Base-by-base conservation (phyloP, 2,113 vertebrate genomes). In the Oreochromis tanganicae region DNA sequence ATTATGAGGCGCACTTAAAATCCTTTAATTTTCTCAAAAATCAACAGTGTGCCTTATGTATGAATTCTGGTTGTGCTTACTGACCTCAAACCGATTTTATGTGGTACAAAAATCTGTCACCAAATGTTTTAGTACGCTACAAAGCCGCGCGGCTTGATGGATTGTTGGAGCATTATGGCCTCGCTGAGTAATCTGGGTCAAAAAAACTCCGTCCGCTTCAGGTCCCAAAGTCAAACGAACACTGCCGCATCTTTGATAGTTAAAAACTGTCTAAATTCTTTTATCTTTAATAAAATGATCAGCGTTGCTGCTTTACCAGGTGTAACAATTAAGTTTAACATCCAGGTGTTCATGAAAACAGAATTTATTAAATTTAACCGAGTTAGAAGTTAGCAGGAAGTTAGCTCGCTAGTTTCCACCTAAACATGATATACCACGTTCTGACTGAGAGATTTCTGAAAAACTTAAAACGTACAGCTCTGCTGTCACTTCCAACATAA, bases 171-270 rank as follows among this genome's bases (percentile, higher is more conserved):
- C 4, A 29, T 29, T 29, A 29, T 29, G 29, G 29, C 55, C 55
- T 57, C 2, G 21, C 21, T 0, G 55, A 57, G 21, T 57, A 57
- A 27, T 57, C 2, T 4, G 21, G 12, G 55, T 57, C 55, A 21
- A 56, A 56, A 56, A 56, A 56, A 24, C 54, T 24, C 21, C 2
- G 2, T 24, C 21, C 0, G 0, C 3, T 24, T 56, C 54, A 13
- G 54, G 54, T 4, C 6, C 55, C 13, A 6, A 56, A 56, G 55
- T 27, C 12, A 0, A 27, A 56, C 2, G 2, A 56, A 27, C 55
- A 56, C 55, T 27, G 55, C 0, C 0, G 2, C 4, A 56, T 27
- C 11, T 3, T 4, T 1, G 21, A 56, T 11, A 57, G 6, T 27
- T 57, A 14, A 57, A 27, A 57, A 57, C 21, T 27, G 55, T 57